phyloP scores from a whole-genome alignment of 2,797 vertebrate species.

The Chiloscyllium punctatum region DNA sequence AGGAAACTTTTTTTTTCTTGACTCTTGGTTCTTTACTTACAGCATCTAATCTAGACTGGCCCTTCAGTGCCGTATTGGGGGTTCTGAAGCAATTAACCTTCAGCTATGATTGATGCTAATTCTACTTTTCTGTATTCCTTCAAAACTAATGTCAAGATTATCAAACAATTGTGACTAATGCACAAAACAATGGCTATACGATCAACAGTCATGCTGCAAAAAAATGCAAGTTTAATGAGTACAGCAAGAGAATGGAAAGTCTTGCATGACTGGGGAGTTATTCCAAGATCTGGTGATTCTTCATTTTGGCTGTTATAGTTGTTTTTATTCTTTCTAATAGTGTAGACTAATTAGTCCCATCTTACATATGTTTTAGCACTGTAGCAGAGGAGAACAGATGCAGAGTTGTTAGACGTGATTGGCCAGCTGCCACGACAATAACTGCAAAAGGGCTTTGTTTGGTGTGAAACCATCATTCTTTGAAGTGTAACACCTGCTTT shows the following conservation, averaged over 20 bases:
- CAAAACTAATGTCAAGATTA: background rate
- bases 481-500: conserved; percentile 33
- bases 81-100: background rate
- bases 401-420: background rate
- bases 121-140: background rate
- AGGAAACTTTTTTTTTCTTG: too few species aligned
- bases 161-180: background rate
- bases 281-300: background rate
- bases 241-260: background rate
- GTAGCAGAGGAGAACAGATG: conserved; percentile 4
- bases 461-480: conserved; percentile 23
- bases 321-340: background rate
- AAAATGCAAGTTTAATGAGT: background rate
- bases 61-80: background rate
- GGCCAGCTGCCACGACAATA: conserved; percentile 1
- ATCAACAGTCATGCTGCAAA: background rate
- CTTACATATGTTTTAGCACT: conserved; percentile 6
- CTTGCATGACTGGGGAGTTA: background rate
- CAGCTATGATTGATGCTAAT: background rate
- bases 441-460: background rate
- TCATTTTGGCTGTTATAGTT: background rate
- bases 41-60: background rate
- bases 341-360: conserved; percentile 16
- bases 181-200: background rate
- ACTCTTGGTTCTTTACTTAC: background rate